Conservation (phyloP, 1,140 invertebrate species). For the Schmidtea mediterranea region DNA sequence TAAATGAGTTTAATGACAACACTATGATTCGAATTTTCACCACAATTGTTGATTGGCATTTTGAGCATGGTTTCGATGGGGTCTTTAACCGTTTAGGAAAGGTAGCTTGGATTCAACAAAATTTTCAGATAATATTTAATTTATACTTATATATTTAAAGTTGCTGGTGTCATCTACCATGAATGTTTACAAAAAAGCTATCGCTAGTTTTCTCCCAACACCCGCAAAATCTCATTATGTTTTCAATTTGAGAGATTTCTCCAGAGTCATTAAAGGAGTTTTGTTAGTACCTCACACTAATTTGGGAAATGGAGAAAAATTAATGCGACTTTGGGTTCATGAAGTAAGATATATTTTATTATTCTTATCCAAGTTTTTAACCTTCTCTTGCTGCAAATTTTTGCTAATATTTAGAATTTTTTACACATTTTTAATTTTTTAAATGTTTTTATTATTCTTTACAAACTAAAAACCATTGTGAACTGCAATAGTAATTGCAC, state of each 20-base stretch:
- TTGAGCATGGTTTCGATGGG: slow-evolving; percentile 23
- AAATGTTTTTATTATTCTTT: too few species aligned
- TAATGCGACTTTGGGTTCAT: slow-evolving; percentile 26
- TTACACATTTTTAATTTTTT: too few species aligned
- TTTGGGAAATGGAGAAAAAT: slow-evolving; percentile 19
- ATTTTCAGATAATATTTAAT: slow-evolving; percentile 17
- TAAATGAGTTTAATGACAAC: slow-evolving; percentile 26
- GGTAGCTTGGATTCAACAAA: not conserved
- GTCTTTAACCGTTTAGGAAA: slow-evolving; percentile 33
- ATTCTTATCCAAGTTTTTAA: too few species aligned
- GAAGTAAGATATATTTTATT: slow-evolving; percentile 26
- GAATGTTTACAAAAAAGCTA: slow-evolving; percentile 24
- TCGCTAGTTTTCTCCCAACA: slow-evolving; percentile 24
- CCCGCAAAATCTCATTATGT: slow-evolving; percentile 27
- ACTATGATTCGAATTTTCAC: slow-evolving; percentile 26
- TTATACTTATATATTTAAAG: slow-evolving; percentile 26
- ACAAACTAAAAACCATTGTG: too few species aligned
- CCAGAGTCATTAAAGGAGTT: slow-evolving; percentile 28
- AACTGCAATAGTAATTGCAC: too few species aligned
- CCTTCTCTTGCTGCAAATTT: too few species aligned
- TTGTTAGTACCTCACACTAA: slow-evolving; percentile 19
- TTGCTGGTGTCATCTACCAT: slow-evolving; percentile 28
- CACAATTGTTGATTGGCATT: slow-evolving; percentile 27
- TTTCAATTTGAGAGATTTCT: slow-evolving; percentile 28
- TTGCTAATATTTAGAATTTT: too few species aligned